These are phyloP conservation scores for Marisa cornuarietis DNA, from an alignment of 1,140 invertebrate genomes.

Conservation along the genomic window DNA sequence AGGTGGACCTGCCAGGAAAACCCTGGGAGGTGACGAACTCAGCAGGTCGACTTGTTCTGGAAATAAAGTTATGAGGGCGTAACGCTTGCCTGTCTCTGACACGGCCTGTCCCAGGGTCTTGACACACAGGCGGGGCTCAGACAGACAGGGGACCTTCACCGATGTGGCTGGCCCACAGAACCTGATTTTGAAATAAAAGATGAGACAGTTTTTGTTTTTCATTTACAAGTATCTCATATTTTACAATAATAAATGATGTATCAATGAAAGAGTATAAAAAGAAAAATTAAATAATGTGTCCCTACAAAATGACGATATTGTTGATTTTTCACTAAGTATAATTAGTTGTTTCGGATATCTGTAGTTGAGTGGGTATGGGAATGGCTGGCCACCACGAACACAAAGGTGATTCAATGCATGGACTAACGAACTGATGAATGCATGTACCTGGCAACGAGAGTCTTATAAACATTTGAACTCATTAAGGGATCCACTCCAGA, in stretches of 20 bases:
- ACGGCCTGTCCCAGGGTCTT: neutral
- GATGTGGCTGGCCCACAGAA: neutral
- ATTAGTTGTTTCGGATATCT: too few species aligned
- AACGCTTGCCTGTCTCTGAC: neutral
- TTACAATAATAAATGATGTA: neutral
- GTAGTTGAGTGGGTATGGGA: too few species aligned
- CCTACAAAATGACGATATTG: neutral
- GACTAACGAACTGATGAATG: neutral
- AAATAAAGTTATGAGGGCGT: neutral
- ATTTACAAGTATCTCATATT: too few species aligned
- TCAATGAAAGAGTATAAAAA: neutral
- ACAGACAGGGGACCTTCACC: neutral
- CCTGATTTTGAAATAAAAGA: neutral
- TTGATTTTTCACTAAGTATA: too few species aligned
- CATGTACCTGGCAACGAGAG: neutral
- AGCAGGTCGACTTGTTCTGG: neutral
- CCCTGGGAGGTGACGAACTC: neutral
- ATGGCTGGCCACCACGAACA: too few species aligned
- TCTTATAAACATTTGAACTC: neutral
- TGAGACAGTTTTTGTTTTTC: neutral
- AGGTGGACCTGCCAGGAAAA: neutral
- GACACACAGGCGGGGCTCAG: neutral
- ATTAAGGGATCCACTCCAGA: neutral
- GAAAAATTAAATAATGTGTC: neutral
- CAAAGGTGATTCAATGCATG: neutral